These are phyloP conservation scores for Blera fallax DNA, from an alignment of 2,888 invertebrate species.

Conservation along the genomic window DNA sequence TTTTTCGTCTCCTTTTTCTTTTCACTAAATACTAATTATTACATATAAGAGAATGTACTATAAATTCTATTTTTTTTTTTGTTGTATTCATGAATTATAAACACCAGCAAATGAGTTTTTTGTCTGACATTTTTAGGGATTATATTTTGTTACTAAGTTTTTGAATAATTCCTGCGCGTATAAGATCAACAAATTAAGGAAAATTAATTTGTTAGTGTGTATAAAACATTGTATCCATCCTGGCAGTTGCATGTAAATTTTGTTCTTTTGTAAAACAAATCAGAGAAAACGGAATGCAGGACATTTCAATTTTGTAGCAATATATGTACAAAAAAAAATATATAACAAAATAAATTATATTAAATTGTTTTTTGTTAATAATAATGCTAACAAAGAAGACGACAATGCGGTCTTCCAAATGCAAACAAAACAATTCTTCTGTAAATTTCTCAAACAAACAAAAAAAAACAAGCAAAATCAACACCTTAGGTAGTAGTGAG, in stretches of 20 bases:
- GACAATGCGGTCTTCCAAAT: constrained; percentile 62
- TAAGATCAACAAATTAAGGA: constrained; percentile 1
- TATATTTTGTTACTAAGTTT: constrained; percentile 62
- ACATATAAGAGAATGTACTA: neutral
- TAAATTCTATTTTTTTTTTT: neutral
- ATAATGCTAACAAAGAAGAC: constrained; percentile 35
- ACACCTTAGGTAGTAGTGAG: constrained; percentile 47
- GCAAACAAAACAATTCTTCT: neutral
- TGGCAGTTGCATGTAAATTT: constrained; percentile 48
- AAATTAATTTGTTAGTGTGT: neutral
- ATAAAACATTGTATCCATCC: constrained; percentile 56
- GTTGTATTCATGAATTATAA: neutral
- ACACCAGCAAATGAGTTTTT: constrained; percentile 16
- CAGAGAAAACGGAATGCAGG: constrained; percentile 55
- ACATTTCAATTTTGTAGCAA: constrained; percentile 62
- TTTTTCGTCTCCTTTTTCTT: neutral
- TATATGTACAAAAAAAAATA: constrained; percentile 19
- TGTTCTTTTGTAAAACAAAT: neutral
- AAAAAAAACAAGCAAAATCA: constrained; percentile 3
- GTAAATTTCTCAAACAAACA: constrained; percentile 42
- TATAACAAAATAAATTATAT: constrained; percentile 18
- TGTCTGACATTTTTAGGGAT: constrained; percentile 71
- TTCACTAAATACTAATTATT: neutral
- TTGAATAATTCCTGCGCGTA: constrained; percentile 39
- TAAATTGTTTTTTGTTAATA: neutral